Evolutionary conservation across 2,797 vertebrate genomes (phyloP), one percentile per base, ranked within the genome.

Genomic region (Passerculus sandwichensis): DNA sequence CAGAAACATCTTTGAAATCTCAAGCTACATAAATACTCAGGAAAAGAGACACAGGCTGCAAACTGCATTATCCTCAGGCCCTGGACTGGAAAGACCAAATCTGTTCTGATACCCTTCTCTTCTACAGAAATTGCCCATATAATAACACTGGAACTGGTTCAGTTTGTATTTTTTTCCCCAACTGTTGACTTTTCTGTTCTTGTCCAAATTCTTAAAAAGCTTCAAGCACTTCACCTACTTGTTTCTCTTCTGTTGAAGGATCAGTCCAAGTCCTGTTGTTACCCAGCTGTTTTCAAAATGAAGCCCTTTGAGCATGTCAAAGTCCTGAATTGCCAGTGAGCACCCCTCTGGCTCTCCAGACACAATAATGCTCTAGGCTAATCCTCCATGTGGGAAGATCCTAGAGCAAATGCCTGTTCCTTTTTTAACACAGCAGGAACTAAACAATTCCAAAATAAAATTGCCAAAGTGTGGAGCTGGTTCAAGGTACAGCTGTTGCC

Each of bases 271-370:
- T 20, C 62, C 32, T 57, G 19, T n/a, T 64, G 13, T 47, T 61
- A 73, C 11, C 12, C 47, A n/a, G 11, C 21, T 50, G 0, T 47
- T 69, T 73, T 45, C 72, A 59, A 70, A 82, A 67, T 51, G 29
- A 44, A 2, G 8, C 7, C 11, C 56, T 60, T 19, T 0, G 0
- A 40, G 3, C 30, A 56, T 1, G 1, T n/a, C 6, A 15, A 70
- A 83, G 15, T 44, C 50, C 22, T 14, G 22, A 51, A 38, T 3
- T 47, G 13, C 22, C 47, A 21, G 25, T 0, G 11, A 50, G 47
- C 9, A 27, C 7, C 27, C 2, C 1, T 23, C 11, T 0, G 1
- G 38, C 20, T 61, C 51, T 57, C 34, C 45, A 48, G 16, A 38
- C 34, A 47, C 22, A 23, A 8, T 3, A n/a, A 10, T 23, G 27